Evolutionary conservation across 2,113 vertebrate genomes (phyloP).

Genomic region (Tachuris rubrigastra): DNA sequence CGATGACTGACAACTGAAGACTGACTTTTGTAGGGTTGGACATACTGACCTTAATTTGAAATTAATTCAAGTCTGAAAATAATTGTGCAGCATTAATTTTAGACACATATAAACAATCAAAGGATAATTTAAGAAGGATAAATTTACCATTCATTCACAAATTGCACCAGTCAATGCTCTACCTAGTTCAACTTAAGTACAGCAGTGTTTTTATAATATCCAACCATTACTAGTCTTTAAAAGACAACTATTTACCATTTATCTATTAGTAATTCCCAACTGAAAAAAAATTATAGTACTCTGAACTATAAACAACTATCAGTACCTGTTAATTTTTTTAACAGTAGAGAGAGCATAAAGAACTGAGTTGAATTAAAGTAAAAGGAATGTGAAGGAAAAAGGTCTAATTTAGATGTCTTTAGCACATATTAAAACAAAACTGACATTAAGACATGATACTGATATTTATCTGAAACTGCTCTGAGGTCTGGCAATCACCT

Average conservation of each 20-base stretch:
- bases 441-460: background rate
- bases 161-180: background rate
- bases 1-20: background rate
- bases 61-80: background rate
- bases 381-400: conserved; percentile 17
- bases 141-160: background rate
- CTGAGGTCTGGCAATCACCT: background rate
- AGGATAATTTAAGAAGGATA: background rate
- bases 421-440: background rate
- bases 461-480: background rate
- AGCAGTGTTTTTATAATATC: background rate
- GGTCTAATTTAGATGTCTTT: background rate
- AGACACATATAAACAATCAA: background rate
- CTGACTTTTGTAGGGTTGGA: background rate
- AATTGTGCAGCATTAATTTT: background rate
- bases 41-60: background rate
- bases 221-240: background rate
- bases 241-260: background rate
- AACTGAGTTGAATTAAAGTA: background rate
- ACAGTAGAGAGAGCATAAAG: background rate
- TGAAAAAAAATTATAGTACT: background rate
- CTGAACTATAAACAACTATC: background rate
- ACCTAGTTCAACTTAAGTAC: background rate
- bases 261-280: background rate
- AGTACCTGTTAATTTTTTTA: background rate